phyloP scores from a whole-genome alignment of 2,888 invertebrate species.

The Invenusta paracnida region DNA sequence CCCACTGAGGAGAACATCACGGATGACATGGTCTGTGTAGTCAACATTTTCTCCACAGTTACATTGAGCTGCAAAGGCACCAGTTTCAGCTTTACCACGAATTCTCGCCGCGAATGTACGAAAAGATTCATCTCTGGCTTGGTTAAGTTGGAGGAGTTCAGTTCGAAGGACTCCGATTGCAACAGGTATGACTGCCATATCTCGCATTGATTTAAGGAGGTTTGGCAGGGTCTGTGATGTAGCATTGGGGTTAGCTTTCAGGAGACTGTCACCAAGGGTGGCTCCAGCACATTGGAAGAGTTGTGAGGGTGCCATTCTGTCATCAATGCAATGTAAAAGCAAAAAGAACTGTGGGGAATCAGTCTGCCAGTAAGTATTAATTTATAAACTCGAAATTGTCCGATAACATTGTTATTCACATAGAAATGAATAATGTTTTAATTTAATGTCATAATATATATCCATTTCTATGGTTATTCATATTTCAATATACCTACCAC shows the following conservation, averaged over 20 bases:
- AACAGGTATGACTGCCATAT: too few relatives aligned
- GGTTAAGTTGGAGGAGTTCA: slow-evolving; percentile 13
- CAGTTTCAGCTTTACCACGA: slow-evolving; percentile 10
- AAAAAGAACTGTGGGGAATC: neutral
- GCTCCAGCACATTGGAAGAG: too few relatives aligned
- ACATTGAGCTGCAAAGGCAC: neutral
- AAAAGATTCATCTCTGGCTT: slow-evolving; percentile 9
- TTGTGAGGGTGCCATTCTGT: too few relatives aligned
- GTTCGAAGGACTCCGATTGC: slow-evolving; percentile 15
- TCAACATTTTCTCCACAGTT: slow-evolving; percentile 6
- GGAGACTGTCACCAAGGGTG: too few relatives aligned
- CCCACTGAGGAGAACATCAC: slow-evolving; percentile 7
- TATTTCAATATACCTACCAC: neutral
- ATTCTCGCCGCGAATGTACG: slow-evolving; percentile 1
- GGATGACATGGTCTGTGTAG: neutral
- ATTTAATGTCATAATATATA: too few relatives aligned
- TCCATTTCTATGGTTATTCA: too few relatives aligned
- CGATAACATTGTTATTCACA: neutral
- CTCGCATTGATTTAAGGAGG: too few relatives aligned
- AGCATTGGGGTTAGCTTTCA: too few relatives aligned
- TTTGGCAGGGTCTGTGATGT: too few relatives aligned
- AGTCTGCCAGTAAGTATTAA: neutral
- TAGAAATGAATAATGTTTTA: too few relatives aligned
- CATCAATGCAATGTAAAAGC: neutral
- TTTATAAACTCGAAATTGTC: neutral